Base-by-base conservation (phyloP, 2,113 vertebrate genomes). In the Grus americana region DNA sequence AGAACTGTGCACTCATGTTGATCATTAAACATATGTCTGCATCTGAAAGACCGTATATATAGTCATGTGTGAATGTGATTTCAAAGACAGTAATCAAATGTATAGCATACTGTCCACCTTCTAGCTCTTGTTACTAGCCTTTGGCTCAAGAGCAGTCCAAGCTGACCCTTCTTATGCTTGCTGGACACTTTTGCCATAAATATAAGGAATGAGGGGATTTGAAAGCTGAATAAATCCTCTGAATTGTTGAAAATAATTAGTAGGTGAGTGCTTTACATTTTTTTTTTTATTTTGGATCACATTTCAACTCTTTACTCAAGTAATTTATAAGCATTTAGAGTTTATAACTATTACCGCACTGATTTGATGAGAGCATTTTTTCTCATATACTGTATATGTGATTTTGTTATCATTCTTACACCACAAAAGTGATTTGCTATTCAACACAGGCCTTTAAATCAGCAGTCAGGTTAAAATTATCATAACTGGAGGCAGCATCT, bases 121-220 rank as follows among this genome's bases (percentile, higher is more conserved):
- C 40, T 52, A 54, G 20, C 6, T 78, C 32, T 73, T 57, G 3
- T 42, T 61, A 32, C 24, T 36, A 36, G 8, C 23, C 44, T 57
- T 81, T 79, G 16, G 3, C 21, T 72, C 12, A 79, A 79, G 21
- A 40, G 18, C 10, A 27, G 5, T n/a, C 21, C 16, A 81, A 46
- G 11, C 5, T 61, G 78, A 76, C 11, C 16, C 30, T 78, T 20
- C 44, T 75, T 32, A 72, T 4, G 8, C 22, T 68, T 86, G 14
- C 38, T 81, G 67, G 30, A 40, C 15, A 34, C 3, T 95, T 75
- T 82, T 90, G 13, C 40, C 40, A 9, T 88, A 90, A 83, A 50
- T 73, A 59, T 70, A 84, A 95, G 42, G 70, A 97, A 92, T 38
- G 52, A 65, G 26, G 16, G 78, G 95, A 80, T 78, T 91, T 90